Evolutionary conservation across 2,888 invertebrate species (phyloP), one percentile per base, ranked within the genome.

Genomic region (Pterobdella sp.): DNA sequence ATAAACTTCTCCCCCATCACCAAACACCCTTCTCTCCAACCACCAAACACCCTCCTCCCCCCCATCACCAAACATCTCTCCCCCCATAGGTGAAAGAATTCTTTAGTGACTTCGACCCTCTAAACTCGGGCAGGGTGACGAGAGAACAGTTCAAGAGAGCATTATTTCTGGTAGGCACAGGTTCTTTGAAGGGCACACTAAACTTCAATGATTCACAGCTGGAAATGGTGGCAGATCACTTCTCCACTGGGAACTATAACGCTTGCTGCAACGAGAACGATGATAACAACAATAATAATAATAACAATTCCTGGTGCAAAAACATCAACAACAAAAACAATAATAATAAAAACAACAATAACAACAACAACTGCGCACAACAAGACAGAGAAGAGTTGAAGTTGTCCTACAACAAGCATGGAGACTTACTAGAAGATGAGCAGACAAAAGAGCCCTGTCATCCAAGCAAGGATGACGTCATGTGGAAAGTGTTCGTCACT

Each of bases 61-160:
- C n/a, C n/a, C n/a, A n/a, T n/a, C n/a, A n/a, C n/a, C n/a, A n/a
- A n/a, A n/a, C n/a, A n/a, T n/a, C n/a, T n/a, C n/a, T n/a, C n/a
- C n/a, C n/a, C n/a, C n/a, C n/a, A n/a, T n/a, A 83, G 78, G 82
- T 83, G 74, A 74, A 79, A 76, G 82, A 82, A 72, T 82, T 77
- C 75, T 84, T 84, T 76, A 79, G 82, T 76, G 84, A 84, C 76
- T 84, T 81, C 77, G 84, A 84, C 75, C 79, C 80, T 0, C 78
- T 84, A 34, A 79, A 82, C 31, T 80, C 79, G 75, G 83, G 83
- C 26, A 80, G 79, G 18, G 82, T 84, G 76, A 81, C 80, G 72
- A 81, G 81, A 73, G 66, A 77, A 49, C 83, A 81, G 76, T 84
- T 84, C 78, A 77, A 80, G 3, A 79, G 84, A 18, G 81, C 81